These are phyloP conservation scores for Eumaeus atala DNA, from an alignment of 1,140 invertebrate species.

Conservation along the genomic window DNA sequence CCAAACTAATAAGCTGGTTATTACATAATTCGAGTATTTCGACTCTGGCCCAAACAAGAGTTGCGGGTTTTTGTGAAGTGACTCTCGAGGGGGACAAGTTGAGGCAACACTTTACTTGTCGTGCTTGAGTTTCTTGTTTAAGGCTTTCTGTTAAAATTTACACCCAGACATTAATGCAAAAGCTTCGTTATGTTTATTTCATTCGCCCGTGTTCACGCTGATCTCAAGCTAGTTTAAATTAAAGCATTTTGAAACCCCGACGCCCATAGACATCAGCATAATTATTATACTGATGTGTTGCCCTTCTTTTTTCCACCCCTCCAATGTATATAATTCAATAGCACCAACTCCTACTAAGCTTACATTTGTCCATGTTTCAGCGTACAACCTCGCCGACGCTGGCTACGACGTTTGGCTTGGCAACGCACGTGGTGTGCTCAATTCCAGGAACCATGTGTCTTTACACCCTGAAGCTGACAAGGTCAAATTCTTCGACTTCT, in stretches of 20 bases:
- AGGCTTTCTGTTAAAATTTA: not conserved
- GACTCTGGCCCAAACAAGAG: constrained; percentile 3
- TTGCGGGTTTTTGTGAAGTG: not conserved
- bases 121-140: constrained; percentile 3
- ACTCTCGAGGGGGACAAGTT: not conserved
- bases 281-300: no score
- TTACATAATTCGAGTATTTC: constrained; percentile 2
- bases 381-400: constrained; percentile 78
- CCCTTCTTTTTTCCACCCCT: no score
- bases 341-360: no score
- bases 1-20: no score
- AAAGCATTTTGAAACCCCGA: no score
- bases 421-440: constrained; percentile 81
- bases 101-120: not conserved
- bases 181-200: no score
- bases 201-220: no score
- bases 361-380: constrained; percentile 15
- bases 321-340: no score
- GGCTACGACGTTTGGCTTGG: constrained; percentile 85
- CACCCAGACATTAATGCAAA: not conserved
- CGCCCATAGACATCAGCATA: no score
- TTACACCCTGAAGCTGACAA: constrained; percentile 62
- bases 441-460: constrained; percentile 76
- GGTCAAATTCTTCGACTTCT: constrained; percentile 76
- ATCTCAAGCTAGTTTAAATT: no score